phyloP scores from a whole-genome alignment of 2,113 vertebrate genomes.

The Chaetops frenatus region DNA sequence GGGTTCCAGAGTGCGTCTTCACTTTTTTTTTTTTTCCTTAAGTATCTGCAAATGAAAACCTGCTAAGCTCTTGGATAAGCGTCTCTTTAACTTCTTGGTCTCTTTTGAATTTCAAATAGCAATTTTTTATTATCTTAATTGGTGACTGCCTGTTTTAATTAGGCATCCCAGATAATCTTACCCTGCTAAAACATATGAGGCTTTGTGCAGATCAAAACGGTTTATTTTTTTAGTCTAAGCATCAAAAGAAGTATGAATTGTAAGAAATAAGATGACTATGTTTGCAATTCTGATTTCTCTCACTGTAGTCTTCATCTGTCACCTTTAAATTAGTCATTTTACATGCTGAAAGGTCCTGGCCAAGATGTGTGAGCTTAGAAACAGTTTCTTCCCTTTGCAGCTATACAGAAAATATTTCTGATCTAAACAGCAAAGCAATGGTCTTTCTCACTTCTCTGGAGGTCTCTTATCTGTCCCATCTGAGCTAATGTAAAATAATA shows the following conservation, averaged over 20 bases:
- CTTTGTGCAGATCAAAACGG: background rate
- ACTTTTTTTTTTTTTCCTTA: background rate
- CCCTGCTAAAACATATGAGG: background rate
- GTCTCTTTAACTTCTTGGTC: background rate
- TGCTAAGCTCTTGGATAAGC: constrained; percentile 6
- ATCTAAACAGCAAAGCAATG: background rate
- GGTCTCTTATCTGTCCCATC: background rate
- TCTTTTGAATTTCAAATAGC: constrained; percentile 26
- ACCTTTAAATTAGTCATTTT: background rate
- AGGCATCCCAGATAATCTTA: background rate
- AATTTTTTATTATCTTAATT: constrained; percentile 20
- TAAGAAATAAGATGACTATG: background rate
- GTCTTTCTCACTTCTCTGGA: background rate
- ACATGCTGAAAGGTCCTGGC: background rate
- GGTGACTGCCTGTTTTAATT: constrained; percentile 28
- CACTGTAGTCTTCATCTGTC: background rate
- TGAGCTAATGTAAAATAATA: background rate
- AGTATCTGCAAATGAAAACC: constrained; percentile 28
- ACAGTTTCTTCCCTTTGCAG: background rate
- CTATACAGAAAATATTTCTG: background rate
- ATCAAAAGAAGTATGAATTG: background rate
- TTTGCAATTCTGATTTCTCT: background rate
- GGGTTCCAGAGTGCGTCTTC: background rate
- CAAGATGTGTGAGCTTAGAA: background rate
- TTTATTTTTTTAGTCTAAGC: background rate